A percentile compares a stretch with the other conserved stretches of the same genome.
These are phyloP conservation scores for Gymnoscelis rufifasciata DNA, from an alignment of 2,888 invertebrate genomes.

Conservation along the genomic window DNA sequence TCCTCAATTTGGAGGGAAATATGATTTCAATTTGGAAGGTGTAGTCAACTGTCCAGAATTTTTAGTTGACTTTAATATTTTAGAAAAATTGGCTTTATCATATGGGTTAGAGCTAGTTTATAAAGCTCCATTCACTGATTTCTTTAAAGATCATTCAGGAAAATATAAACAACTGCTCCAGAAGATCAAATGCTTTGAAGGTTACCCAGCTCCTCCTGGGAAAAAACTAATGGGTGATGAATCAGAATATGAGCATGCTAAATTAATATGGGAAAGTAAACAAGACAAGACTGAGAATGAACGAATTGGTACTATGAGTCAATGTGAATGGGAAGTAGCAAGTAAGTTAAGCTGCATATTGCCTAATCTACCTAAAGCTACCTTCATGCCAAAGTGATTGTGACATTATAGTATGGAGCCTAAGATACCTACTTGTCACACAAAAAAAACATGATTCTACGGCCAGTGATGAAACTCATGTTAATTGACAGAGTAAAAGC, in stretches of 20 bases:
- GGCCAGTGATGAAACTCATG: too few relatives aligned
- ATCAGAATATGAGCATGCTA: conserved; percentile 86
- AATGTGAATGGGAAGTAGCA: conserved; percentile 95
- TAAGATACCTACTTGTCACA: too few relatives aligned
- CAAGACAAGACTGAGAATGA: conserved; percentile 54
- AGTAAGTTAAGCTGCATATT: conserved; percentile 80
- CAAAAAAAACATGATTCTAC: too few relatives aligned
- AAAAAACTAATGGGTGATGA: conserved; percentile 78
- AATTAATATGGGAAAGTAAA: conserved; percentile 72
- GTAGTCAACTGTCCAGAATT: conserved; percentile 99
- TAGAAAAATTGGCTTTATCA: conserved; percentile 85
- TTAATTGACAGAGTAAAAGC: too few relatives aligned
- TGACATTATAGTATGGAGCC: too few relatives aligned
- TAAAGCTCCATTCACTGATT: conserved; percentile 88
- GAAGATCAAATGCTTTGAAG: conserved; percentile 89
- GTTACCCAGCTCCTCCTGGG: conserved; percentile 84
- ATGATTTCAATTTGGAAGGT: conserved; percentile 96
- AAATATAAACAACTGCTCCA: conserved; percentile 79
- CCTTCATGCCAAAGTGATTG: too few relatives aligned
- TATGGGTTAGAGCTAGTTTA: conserved; percentile 84
- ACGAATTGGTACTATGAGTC: conserved; percentile 89
- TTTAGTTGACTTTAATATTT: conserved; percentile 93
- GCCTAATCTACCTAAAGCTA: too few relatives aligned
- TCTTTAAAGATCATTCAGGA: conserved; percentile 81
- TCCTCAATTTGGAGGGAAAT: conserved; percentile 96